These are phyloP conservation scores for Diplogasteroides magnus DNA, from an alignment of 1,140 invertebrate genomes.

Conservation along the genomic window DNA sequence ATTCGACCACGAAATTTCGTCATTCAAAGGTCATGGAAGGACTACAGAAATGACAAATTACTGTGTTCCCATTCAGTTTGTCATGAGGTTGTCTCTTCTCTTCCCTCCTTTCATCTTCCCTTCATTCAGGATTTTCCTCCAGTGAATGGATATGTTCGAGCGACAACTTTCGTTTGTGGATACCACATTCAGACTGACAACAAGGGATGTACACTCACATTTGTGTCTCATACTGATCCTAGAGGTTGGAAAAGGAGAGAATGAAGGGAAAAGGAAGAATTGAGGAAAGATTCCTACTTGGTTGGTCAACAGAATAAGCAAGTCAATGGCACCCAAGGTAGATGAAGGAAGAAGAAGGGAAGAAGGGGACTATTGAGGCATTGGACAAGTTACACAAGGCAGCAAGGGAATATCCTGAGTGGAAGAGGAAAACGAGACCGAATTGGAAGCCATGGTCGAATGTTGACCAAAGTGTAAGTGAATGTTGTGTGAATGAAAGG, in stretches of 20 bases:
- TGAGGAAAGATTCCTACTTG: slow-evolving; percentile 74
- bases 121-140: slow-evolving; percentile 71
- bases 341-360: too few relatives aligned
- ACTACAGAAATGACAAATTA: slow-evolving; percentile 74
- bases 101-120: too few relatives aligned
- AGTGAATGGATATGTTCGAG: slow-evolving; percentile 74
- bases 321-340: slow-evolving; percentile 77
- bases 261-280: too few relatives aligned
- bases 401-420: slow-evolving; percentile 69
- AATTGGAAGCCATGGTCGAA: slow-evolving; percentile 77
- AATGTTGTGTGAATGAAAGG: too few relatives aligned
- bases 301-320: slow-evolving; percentile 80
- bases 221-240: slow-evolving; percentile 80
- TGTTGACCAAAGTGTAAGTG: slow-evolving; percentile 67
- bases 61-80: slow-evolving; percentile 83
- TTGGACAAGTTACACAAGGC: slow-evolving; percentile 76
- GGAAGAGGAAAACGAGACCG: slow-evolving; percentile 73
- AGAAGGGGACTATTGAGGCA: too few relatives aligned
- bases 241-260: slow-evolving; percentile 61
- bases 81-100: too few relatives aligned
- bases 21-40: slow-evolving; percentile 80
- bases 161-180: slow-evolving; percentile 68
- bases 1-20: slow-evolving; percentile 84
- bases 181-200: slow-evolving; percentile 60
- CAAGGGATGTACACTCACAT: slow-evolving; percentile 71